Conservation (phyloP, 2,113 vertebrate genomes). For the Eulacestoma nigropectus region DNA sequence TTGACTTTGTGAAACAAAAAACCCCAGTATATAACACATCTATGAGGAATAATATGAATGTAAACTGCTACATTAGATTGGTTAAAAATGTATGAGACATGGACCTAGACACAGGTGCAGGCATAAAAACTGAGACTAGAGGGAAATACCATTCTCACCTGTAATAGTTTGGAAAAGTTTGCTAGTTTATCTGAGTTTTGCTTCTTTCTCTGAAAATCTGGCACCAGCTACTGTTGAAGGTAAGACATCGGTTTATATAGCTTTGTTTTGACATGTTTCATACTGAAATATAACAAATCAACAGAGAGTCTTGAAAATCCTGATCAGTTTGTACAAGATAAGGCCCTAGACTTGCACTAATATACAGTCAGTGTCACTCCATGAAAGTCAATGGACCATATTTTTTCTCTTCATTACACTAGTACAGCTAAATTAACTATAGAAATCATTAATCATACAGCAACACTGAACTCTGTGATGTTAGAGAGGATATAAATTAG, state of each 20-base stretch:
- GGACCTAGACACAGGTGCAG: background rate
- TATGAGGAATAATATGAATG: background rate
- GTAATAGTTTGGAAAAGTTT: background rate
- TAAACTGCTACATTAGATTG: background rate
- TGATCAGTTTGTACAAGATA: background rate
- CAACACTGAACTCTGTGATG: background rate
- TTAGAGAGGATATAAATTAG: slow-evolving; percentile 14
- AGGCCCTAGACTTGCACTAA: background rate
- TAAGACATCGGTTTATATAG: background rate
- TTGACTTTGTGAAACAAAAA: background rate
- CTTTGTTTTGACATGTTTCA: background rate
- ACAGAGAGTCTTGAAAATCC: background rate
- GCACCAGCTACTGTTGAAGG: background rate
- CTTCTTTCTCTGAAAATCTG: background rate
- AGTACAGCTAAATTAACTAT: slow-evolving; percentile 32
- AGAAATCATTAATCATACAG: slow-evolving; percentile 21
- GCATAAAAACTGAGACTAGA: background rate
- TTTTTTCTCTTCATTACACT: background rate
- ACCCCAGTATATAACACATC: background rate
- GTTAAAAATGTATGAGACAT: background rate
- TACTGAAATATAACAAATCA: background rate
- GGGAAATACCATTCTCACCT: background rate
- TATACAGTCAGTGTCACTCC: background rate
- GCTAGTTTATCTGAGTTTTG: background rate
- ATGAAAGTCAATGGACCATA: background rate